Conservation (phyloP, 2,888 invertebrate genomes). For the Ophion obscuratus region DNA sequence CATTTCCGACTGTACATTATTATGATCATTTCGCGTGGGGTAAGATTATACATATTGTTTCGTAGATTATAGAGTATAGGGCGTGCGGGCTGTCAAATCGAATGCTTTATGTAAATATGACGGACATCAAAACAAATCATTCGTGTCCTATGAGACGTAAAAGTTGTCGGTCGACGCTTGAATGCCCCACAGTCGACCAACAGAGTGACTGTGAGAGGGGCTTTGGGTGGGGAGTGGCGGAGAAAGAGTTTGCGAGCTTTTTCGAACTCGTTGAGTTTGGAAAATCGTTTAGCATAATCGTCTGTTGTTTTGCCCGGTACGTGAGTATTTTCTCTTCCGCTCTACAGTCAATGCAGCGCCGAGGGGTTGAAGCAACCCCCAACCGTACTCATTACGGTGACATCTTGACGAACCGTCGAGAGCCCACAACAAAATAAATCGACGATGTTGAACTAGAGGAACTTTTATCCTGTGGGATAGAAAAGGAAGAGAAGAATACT, state of each 20-base stretch:
- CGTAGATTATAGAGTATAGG: not conserved
- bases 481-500: constrained; percentile 38
- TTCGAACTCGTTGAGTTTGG: constrained; percentile 66
- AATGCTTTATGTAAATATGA: constrained; percentile 27
- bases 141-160: constrained; percentile 52
- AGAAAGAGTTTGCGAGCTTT: constrained; percentile 41
- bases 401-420: constrained; percentile 79
- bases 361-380: constrained; percentile 56
- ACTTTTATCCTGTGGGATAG: constrained; percentile 64
- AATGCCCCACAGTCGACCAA: constrained; percentile 49
- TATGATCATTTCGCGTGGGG: no score
- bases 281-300: constrained; percentile 80
- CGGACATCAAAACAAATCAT: constrained; percentile 9
- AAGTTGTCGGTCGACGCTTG: constrained; percentile 44
- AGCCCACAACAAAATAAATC: constrained; percentile 73
- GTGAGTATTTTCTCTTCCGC: constrained; percentile 34
- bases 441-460: constrained; percentile 68
- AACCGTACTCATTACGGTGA: constrained; percentile 78
- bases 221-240: not conserved
- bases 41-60: no score
- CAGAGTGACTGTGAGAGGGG: constrained; percentile 31
- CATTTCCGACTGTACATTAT: no score
- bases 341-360: constrained; percentile 30
- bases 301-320: constrained; percentile 56
- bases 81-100: constrained; percentile 13